Evolutionary conservation across 1,140 invertebrate species (phyloP).

Genomic region (Aplysia californica): DNA sequence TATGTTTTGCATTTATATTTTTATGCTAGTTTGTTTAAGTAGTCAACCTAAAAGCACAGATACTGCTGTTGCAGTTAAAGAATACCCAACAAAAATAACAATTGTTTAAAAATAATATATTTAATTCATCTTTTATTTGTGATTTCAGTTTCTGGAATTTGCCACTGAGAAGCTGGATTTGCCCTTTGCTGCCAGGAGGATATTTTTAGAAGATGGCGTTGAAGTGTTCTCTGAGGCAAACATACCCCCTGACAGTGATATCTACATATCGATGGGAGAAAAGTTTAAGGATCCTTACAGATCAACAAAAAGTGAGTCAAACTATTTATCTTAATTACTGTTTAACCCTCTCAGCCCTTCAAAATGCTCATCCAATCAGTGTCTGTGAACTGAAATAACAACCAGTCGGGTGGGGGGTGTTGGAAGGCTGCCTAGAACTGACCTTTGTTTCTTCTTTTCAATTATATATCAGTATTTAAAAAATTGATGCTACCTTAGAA

Average conservation of each 20-base stretch:
- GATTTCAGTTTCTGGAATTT: constrained; percentile 61
- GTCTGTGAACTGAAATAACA: background rate
- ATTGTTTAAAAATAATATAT: no score
- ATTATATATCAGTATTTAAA: no score
- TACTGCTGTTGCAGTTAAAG: no score
- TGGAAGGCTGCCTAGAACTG: no score
- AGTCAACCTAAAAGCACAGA: no score
- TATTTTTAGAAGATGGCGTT: constrained; percentile 64
- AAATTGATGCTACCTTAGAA: no score
- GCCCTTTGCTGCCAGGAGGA: constrained; percentile 63
- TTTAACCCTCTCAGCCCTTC: background rate
- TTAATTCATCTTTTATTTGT: constrained; percentile 23
- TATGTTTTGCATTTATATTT: no score
- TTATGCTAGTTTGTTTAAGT: no score
- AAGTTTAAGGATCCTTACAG: constrained; percentile 62
- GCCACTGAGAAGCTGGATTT: constrained; percentile 64
- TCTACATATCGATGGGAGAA: constrained; percentile 67
- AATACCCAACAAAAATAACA: no score
- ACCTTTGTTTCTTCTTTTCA: no score
- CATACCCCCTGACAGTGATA: constrained; percentile 55
- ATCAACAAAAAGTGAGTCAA: constrained; percentile 53
- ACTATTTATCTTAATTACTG: background rate
- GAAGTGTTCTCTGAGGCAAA: constrained; percentile 59
- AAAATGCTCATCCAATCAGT: background rate
- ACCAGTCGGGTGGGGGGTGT: no score